A percentile compares a stretch with the other conserved stretches of the same genome.
Conservation (phyloP, 2,888 invertebrate genomes). For the Altica lythri region DNA sequence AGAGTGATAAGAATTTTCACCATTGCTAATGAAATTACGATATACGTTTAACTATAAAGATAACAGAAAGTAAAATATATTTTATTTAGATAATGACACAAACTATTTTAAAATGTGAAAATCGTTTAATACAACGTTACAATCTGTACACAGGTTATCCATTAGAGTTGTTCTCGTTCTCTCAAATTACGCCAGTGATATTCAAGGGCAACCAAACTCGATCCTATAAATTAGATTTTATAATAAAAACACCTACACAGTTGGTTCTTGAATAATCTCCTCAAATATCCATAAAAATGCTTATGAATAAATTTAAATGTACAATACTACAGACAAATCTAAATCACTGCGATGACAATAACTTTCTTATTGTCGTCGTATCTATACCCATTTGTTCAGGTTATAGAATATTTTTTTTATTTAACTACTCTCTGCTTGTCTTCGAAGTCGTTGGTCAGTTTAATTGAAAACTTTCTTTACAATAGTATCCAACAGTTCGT, state of each 20-base stretch:
- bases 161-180: conserved; percentile 39
- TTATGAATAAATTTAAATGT: conserved; percentile 32
- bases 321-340: conserved; percentile 28
- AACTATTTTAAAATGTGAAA: conserved; percentile 26
- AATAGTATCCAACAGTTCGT: neutral
- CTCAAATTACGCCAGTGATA: conserved; percentile 33
- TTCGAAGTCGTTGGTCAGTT: conserved; percentile 6
- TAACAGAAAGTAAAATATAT: conserved; percentile 23
- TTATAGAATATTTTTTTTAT: conserved; percentile 6
- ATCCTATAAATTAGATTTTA: conserved; percentile 37
- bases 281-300: conserved; percentile 27
- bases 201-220: conserved; percentile 39
- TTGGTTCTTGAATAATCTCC: conserved; percentile 28
- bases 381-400: conserved; percentile 16
- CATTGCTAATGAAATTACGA: neutral
- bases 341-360: conserved; percentile 27
- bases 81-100: conserved; percentile 27
- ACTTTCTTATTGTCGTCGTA: conserved; percentile 15
- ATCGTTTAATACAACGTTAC: conserved; percentile 25
- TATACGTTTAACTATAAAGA: neutral
- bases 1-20: neutral
- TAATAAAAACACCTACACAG: conserved; percentile 31
- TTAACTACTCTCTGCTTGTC: conserved; percentile 1
- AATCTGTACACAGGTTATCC: conserved; percentile 38
- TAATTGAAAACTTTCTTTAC: conserved; percentile 9